Evolutionary conservation across 1,140 invertebrate genomes (phyloP), one percentile per base, ranked within the genome.

Genomic region (Drosophila teissieri): DNA sequence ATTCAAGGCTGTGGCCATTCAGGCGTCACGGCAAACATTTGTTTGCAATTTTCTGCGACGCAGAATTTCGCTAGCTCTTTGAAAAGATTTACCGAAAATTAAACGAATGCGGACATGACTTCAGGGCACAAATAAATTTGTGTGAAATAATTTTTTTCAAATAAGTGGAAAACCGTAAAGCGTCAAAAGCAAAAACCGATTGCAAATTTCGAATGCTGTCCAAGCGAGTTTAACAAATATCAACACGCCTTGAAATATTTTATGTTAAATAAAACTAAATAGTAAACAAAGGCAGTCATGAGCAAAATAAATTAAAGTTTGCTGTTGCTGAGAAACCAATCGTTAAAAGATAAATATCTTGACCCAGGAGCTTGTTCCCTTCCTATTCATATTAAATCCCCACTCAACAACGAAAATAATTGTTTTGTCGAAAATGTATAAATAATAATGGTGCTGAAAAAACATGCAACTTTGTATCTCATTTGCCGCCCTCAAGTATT

Each of bases 401-500:
- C 44, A 54, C 51, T 45, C 31, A 31, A 57, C 37, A 63, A 51
- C 11, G 42, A 73, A 83, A 68, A 83, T 76, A 80, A 79, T 81
- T 76, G 53, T 78, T 55, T 52, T 53, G 40, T 69, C 75, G 54
- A 63, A 52, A 48, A 54, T 61, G 44, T 22, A 54, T 53, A 77
- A 77, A 69, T 77, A 68, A 77, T 69, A 60, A 55, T 72, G 17
- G 19, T 44, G 48, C 37, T 51, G n/a, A 27, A 64, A 36, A 58
- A 73, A 39, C 11, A 39, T 77, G 64, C 46, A 70, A 60, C 62
- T 55, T 52, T 69, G 60, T 69, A 60, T 65, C 61, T 58, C 60
- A 73, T 81, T 46, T 74, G 68, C 61, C 82, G 73, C 73, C 73
- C 74, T 81, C 73, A 85, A 85, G 68, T 86, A 63, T 76, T 82